phyloP scores from a whole-genome alignment of 2,888 invertebrate species.

The Oasisia sp. region DNA sequence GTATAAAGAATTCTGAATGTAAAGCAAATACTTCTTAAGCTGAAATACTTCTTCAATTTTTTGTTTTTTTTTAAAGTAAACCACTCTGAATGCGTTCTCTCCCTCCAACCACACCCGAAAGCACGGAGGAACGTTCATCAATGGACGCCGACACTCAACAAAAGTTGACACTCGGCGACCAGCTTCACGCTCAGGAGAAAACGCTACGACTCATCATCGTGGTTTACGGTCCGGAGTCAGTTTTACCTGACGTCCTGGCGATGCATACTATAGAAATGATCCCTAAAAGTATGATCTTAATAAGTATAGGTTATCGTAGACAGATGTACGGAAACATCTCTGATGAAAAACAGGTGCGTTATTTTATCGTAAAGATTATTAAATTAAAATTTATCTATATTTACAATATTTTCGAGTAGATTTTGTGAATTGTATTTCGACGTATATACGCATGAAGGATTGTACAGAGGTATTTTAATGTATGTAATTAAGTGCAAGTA shows the following conservation, averaged over 20 bases:
- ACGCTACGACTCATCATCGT: background rate
- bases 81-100: conserved; percentile 6
- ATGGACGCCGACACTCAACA: background rate
- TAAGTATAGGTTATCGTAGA: background rate
- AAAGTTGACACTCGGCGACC: background rate
- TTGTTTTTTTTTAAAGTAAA: background rate
- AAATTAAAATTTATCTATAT: background rate
- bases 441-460: background rate
- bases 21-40: too few species aligned
- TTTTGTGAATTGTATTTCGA: background rate
- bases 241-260: conserved; percentile 17
- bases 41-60: background rate
- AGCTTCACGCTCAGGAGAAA: conserved; percentile 17
- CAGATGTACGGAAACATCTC: background rate
- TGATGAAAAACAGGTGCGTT: background rate
- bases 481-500: background rate
- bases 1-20: too few species aligned
- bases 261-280: conserved; percentile 17
- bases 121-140: background rate
- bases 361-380: background rate
- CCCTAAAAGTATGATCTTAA: conserved; percentile 6
- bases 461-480: background rate
- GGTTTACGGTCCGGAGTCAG: background rate
- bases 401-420: background rate
- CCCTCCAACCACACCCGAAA: background rate